These are phyloP conservation scores for Onychomys leucogaster DNA, from an alignment of 2,797 vertebrate genomes.

Conservation along the genomic window DNA sequence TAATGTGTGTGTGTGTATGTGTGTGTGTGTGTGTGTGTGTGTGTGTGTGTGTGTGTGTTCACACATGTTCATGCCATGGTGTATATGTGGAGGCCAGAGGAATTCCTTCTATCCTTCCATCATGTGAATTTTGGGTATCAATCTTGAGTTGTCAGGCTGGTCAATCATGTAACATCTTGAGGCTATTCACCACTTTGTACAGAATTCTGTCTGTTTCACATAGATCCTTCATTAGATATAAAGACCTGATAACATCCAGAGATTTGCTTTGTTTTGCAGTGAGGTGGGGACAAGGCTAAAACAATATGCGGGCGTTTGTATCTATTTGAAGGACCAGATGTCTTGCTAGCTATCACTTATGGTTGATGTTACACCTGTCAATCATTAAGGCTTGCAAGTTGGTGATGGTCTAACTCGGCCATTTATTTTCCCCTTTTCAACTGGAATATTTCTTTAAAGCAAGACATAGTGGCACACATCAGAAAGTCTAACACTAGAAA, in stretches of 20 bases:
- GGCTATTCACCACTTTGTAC: not conserved
- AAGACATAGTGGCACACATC: not conserved
- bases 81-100: not conserved
- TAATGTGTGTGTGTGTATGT: too few relatives aligned
- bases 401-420: not conserved
- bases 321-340: not conserved
- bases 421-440: not conserved
- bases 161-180: not conserved
- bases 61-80: not conserved
- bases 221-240: conserved; percentile 18
- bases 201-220: not conserved
- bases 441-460: not conserved
- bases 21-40: too few relatives aligned
- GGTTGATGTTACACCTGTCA: not conserved
- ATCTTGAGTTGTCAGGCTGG: not conserved
- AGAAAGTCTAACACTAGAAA: not conserved
- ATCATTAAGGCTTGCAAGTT: not conserved
- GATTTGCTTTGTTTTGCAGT: not conserved
- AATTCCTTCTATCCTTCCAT: not conserved
- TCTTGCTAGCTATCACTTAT: not conserved
- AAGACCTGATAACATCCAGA: not conserved
- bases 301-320: not conserved
- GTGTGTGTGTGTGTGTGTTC: too few relatives aligned
- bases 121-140: not conserved
- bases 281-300: not conserved